phyloP scores from a whole-genome alignment of 2,797 vertebrate genomes.

The Malurus splendens region DNA sequence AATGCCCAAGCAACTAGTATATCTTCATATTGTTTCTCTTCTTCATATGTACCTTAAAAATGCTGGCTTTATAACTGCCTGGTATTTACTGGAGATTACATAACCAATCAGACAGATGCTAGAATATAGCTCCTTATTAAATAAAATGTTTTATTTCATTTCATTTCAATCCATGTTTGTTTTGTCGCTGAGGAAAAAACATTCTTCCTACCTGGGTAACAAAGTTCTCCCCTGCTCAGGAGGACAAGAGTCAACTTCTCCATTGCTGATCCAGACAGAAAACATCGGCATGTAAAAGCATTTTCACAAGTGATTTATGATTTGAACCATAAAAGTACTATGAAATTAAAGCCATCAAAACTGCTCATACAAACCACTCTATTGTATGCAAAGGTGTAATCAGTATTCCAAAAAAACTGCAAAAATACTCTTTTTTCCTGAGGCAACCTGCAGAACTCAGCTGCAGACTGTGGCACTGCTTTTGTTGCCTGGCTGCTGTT shows the following conservation, averaged over 20 bases:
- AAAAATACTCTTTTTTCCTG: neutral
- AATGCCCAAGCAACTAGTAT: neutral
- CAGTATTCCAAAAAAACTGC: neutral
- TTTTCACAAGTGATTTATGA: neutral
- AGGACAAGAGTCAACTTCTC: neutral
- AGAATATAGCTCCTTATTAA: neutral
- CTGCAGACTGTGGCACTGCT: neutral
- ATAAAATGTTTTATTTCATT: neutral
- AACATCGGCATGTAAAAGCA: neutral
- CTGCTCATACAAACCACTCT: rapidly evolving
- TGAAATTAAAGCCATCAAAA: neutral
- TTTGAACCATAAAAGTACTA: neutral
- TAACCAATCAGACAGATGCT: neutral
- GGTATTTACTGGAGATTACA: neutral
- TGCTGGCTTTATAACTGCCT: neutral
- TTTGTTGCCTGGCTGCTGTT: neutral
- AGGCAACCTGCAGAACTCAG: neutral
- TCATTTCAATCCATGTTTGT: neutral
- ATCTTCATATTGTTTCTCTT: neutral
- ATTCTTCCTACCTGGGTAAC: neutral
- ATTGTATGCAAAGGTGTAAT: neutral
- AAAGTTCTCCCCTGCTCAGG: neutral
- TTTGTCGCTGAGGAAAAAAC: neutral
- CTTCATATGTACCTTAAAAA: neutral
- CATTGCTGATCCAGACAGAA: neutral